A percentile compares a stretch with the other conserved stretches of the same genome.
Conservation (phyloP, 2,113 vertebrate species). For the Turdus rufiventris region DNA sequence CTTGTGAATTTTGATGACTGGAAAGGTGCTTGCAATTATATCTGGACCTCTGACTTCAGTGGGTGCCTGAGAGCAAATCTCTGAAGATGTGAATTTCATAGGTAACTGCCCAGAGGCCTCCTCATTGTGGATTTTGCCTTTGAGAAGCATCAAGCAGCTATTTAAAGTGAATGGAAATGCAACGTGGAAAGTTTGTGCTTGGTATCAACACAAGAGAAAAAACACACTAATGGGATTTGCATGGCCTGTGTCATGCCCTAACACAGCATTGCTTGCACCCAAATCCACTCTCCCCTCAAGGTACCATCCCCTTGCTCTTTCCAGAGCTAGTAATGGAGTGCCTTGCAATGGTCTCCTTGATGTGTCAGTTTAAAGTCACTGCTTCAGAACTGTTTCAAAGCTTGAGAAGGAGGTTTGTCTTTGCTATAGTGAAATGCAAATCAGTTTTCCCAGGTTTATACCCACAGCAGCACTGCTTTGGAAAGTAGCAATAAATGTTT, state of each 20-base stretch:
- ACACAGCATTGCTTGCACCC: neutral
- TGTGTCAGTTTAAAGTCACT: neutral
- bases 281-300: neutral
- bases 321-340: neutral
- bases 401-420: neutral
- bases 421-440: neutral
- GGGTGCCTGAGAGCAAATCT: neutral
- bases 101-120: neutral
- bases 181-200: neutral
- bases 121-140: neutral
- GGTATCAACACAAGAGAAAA: neutral
- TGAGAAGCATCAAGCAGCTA: neutral
- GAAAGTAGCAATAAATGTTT: neutral
- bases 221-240: neutral
- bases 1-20: neutral
- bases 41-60: neutral
- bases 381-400: neutral
- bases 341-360: neutral
- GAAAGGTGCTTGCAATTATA: neutral
- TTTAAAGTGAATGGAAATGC: neutral
- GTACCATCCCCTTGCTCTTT: neutral
- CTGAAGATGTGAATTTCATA: neutral
- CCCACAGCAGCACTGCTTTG: neutral
- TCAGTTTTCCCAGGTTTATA: neutral
- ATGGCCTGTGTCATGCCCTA: rapidly evolving